Evolutionary conservation across 64 coral and sea anemone genomes (phyloP), one percentile per base, ranked within the genome.

Genomic region (Astreopora myriophthalma): DNA sequence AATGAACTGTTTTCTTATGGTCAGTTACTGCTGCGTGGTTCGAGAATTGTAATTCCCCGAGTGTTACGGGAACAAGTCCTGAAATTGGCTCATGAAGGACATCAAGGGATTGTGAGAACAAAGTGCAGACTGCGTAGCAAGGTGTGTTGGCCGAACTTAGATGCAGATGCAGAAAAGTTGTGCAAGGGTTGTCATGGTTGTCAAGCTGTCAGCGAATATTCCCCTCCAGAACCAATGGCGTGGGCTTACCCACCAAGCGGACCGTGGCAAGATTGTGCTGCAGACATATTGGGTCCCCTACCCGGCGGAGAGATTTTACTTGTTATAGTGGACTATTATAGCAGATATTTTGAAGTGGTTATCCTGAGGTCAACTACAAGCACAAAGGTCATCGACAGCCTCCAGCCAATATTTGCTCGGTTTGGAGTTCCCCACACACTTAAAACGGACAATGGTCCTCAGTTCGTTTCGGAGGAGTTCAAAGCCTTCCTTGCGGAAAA

Each of bases 11-110:
- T 9, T 63, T 63, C 58, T n/a, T 75, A 75, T 44, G 73, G 16
- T 44, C 40, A 44, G 40, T 44, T 44, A 44, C 40, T 44, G 40
- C 40, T 44, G 40, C 40, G 40, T 44, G 36, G 73, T 44, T 75
- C 36, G 19, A 75, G 73, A 44, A 34, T 75, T n/a, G 73, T 75
- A 23, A 46, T 75, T 75, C 73, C 37, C 73, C 36, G 23, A 75
- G 73, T 23, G 17, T 34, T 75, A 44, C 38, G 20, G 40, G 40
- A 44, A 44, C 40, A 44, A 44, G 3, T 44, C 2, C 40, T 0
- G 40, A 44, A 44, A 44, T 44, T 44, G 24, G 40, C 40, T 44
- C 40, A 44, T 44, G 40, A 44, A 44, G 40, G 40, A 44, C 40
- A 25, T 63, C 58, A 19, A 63, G 58, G 58, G n/a, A 63, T 63